phyloP scores from a whole-genome alignment of 2,797 vertebrate genomes.

The Gallinago nigripennis region DNA sequence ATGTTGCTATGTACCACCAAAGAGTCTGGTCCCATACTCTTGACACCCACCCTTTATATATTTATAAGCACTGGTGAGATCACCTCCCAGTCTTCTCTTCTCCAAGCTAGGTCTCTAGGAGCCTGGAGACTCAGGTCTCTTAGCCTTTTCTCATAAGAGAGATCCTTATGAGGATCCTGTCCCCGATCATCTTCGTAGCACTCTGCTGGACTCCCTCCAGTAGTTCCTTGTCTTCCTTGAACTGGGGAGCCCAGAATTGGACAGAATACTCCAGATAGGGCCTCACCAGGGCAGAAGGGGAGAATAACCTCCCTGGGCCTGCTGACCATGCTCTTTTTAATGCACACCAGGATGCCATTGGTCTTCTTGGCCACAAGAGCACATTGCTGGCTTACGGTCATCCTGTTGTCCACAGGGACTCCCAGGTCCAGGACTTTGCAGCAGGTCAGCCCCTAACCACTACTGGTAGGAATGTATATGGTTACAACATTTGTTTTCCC shows the following conservation, averaged over 20 bases:
- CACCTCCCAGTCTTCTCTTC: neutral
- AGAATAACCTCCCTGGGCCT: neutral
- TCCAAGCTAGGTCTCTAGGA: neutral
- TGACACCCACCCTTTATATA: neutral
- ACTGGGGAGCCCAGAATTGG: neutral
- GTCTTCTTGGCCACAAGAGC: neutral
- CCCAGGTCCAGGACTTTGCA: neutral
- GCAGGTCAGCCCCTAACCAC: neutral
- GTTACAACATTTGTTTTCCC: neutral
- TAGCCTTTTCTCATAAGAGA: neutral
- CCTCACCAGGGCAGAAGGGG: neutral
- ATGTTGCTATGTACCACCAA: neutral
- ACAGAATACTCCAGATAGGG: neutral
- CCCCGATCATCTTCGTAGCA: neutral
- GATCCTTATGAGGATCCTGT: neutral
- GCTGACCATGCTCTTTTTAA: neutral
- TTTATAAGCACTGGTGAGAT: neutral
- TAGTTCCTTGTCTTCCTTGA: neutral
- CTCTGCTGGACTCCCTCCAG: neutral
- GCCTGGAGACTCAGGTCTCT: neutral
- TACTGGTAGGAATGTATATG: fast-evolving
- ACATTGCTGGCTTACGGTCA: neutral
- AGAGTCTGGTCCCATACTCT: neutral
- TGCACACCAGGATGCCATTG: neutral
- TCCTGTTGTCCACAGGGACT: neutral